Base-by-base conservation (phyloP, 2,113 vertebrate species). In the Coturnix japonica region DNA sequence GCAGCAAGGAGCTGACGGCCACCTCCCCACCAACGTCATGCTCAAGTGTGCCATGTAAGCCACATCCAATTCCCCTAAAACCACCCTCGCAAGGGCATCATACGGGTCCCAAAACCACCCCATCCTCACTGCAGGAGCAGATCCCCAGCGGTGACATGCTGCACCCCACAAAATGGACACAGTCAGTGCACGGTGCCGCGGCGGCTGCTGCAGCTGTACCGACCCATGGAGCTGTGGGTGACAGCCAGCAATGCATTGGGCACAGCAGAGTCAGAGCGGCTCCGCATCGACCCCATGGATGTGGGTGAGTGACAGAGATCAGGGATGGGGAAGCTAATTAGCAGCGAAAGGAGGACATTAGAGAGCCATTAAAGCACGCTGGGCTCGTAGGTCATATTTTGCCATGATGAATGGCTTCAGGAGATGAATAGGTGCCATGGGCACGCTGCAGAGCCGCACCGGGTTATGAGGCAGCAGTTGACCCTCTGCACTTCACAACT, bases 221-320 rank as follows among this genome's bases (percentile, higher is more conserved):
- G 87, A 54, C 77, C 97, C 0, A 98, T 99, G 96, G 86, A 97
- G 74, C 90, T 99, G 91, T 98, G 97, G 85, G 98, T 99, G 60
- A 97, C 95, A 11, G 98, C 96, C 11, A 64, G 91, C 90, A 99
- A 99, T 19, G 94, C 92, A 5, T 95, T 99, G 33, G 99, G 99
- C 65, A 96, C 94, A 1, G 88, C 94, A 1, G 75, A 91, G 39
- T 99, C 99, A 0, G 66, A 76, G 26, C 91, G 47, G 2, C 90
- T 99, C 46, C 49, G 51, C 83, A 57, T 99, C 15, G 97, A 98
- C 35, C 99, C 99, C 22, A 84, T 98, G 90, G 96, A 98, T 1
- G 95, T 98, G 11, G 98, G 99, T 98, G 93, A 77, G 97, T 95
- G 78, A 7, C 14, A 0, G 26, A 8, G 89, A 23, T 12, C 46